phyloP scores from a whole-genome alignment of 2,888 invertebrate species.

The Sarcophaga carnaria region DNA sequence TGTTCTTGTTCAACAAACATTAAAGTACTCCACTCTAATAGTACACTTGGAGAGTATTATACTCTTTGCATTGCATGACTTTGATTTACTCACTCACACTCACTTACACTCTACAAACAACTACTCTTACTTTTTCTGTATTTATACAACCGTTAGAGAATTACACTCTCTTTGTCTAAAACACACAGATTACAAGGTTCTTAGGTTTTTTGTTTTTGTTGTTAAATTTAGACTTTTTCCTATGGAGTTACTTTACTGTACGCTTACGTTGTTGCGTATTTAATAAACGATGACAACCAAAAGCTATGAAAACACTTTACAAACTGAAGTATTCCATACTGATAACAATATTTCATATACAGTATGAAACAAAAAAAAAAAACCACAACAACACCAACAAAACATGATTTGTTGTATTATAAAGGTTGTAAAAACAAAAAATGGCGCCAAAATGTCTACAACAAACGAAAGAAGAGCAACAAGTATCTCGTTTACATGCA shows the following conservation, averaged over 20 bases:
- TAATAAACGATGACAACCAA: conserved; percentile 63
- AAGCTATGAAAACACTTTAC: conserved; percentile 65
- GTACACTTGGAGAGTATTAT: neutral
- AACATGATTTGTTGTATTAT: neutral
- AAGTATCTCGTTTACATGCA: conserved; percentile 46
- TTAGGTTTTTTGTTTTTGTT: neutral
- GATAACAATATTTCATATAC: conserved; percentile 62
- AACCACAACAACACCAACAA: conserved; percentile 5
- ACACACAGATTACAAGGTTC: neutral
- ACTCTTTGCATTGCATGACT: neutral
- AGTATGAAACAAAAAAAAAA: neutral
- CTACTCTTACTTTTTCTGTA: neutral
- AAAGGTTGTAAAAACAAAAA: conserved; percentile 22
- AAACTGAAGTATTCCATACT: conserved; percentile 62
- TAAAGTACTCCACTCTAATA: conserved; percentile 15
- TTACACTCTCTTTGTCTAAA: neutral
- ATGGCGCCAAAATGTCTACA: conserved; percentile 67
- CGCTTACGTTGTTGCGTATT: conserved; percentile 47
- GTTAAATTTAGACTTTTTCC: neutral
- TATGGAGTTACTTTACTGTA: neutral
- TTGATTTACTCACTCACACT: neutral
- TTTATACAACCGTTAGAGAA: neutral
- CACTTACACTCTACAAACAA: conserved; percentile 5
- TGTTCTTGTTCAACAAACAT: neutral
- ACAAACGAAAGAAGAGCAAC: conserved; percentile 53